Evolutionary conservation across 2,888 invertebrate species (phyloP).

Genomic region (Hydropsyche betteni): DNA sequence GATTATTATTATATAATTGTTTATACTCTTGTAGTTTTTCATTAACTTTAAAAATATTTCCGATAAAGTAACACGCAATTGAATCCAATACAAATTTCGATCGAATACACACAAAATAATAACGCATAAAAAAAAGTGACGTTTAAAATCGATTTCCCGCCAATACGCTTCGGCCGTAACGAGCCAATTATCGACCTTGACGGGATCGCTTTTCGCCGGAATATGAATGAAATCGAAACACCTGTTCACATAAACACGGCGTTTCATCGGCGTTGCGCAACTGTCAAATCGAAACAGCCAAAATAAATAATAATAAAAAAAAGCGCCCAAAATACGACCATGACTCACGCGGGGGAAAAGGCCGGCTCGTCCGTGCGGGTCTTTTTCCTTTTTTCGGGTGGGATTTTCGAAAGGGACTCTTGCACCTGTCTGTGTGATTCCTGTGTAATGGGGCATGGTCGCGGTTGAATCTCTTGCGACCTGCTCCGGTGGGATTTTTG

Average conservation of each 20-base stretch:
- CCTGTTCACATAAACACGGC: conserved; percentile 24
- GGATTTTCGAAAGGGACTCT: conserved; percentile 8
- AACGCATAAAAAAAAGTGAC: too few species aligned
- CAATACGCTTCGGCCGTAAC: not conserved
- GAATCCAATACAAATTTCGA: too few species aligned
- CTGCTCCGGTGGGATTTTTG: too few species aligned
- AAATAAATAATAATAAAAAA: not conserved
- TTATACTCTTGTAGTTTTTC: too few species aligned
- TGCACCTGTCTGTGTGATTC: conserved; percentile 14
- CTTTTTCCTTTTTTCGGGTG: not conserved
- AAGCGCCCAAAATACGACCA: not conserved
- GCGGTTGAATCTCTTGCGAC: too few species aligned
- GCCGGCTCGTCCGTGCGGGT: not conserved
- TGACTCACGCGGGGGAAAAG: not conserved
- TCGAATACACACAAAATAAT: too few species aligned
- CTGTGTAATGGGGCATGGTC: conserved; percentile 15
- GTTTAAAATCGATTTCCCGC: too few species aligned
- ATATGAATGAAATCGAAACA: conserved; percentile 28
- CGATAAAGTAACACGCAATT: too few species aligned
- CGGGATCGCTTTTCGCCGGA: not conserved
- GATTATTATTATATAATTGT: too few species aligned
- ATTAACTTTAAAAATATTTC: too few species aligned
- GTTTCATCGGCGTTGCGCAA: conserved; percentile 1
- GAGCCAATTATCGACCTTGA: conserved; percentile 2
- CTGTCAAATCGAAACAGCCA: not conserved